Conservation (phyloP, 2,888 invertebrate species). For the Acanthococcus lagerstroemiae region DNA sequence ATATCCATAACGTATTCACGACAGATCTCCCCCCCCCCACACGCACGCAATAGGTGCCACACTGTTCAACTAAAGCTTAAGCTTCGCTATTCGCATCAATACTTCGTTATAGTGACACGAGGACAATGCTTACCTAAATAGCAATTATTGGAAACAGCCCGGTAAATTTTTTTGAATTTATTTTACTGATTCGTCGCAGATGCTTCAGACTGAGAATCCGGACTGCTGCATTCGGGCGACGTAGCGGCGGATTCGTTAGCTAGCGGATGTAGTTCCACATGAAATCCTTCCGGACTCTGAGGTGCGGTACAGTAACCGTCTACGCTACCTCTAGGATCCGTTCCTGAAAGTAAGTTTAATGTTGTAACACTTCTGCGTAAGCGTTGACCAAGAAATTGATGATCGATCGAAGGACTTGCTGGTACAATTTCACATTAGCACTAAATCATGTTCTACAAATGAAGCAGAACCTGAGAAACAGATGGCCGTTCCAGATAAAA, state of each 20-base stretch:
- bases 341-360: neutral
- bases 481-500: neutral
- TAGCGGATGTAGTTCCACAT: neutral
- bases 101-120: neutral
- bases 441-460: neutral
- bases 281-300: conserved; percentile 34
- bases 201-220: neutral
- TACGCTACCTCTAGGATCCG: conserved; percentile 35
- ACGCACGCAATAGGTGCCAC: too few species aligned
- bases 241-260: neutral
- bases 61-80: too few species aligned
- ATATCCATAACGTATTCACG: too few species aligned
- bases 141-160: neutral
- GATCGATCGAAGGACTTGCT: too few species aligned
- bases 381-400: too few species aligned
- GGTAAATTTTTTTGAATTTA: neutral
- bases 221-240: neutral
- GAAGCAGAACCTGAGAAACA: neutral
- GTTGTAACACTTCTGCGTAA: too few species aligned
- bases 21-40: too few species aligned
- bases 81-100: neutral
- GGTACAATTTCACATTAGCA: too few species aligned
- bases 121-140: neutral
- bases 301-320: conserved; percentile 38
- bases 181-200: neutral